phyloP scores from a whole-genome alignment of 2,888 invertebrate genomes.

The Caenorhabditis parvicauda region DNA sequence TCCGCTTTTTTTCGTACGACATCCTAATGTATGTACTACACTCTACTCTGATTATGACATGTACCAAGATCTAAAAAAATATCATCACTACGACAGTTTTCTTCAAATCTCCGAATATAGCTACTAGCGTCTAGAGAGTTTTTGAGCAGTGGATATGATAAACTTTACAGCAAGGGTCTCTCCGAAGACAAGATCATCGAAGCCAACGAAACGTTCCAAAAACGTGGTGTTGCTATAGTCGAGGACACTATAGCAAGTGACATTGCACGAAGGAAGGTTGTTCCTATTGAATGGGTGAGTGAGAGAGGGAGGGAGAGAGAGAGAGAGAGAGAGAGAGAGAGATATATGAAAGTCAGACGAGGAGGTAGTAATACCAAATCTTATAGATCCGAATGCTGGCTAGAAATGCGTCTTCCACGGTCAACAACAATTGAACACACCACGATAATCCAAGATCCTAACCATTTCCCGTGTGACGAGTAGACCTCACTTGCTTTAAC shows the following conservation, averaged over 20 bases:
- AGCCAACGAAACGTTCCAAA: slow-evolving; percentile 43
- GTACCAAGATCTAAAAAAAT: not conserved
- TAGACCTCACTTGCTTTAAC: no score
- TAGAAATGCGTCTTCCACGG: no score
- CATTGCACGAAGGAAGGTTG: slow-evolving; percentile 12
- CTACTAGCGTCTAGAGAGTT: not conserved
- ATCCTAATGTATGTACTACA: not conserved
- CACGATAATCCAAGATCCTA: no score
- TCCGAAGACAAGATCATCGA: slow-evolving; percentile 42
- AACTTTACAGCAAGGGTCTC: slow-evolving; percentile 50
- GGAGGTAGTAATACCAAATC: no score
- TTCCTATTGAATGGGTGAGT: slow-evolving; percentile 34
- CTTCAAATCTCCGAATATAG: not conserved
- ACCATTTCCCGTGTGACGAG: no score
- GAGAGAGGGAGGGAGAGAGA: no score
- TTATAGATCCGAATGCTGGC: no score
- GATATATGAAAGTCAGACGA: no score
- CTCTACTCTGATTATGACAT: not conserved
- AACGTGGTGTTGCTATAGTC: slow-evolving; percentile 45
- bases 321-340: no score
- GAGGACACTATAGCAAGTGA: slow-evolving; percentile 24
- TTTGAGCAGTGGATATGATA: not conserved
- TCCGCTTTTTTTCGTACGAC: not conserved
- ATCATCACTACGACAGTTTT: no score
- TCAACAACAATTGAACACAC: no score